Percentiles rank a stretch among this genome's conserved stretches.
phyloP scores from a whole-genome alignment of 2,113 vertebrate genomes.

The Istiophorus platypterus region DNA sequence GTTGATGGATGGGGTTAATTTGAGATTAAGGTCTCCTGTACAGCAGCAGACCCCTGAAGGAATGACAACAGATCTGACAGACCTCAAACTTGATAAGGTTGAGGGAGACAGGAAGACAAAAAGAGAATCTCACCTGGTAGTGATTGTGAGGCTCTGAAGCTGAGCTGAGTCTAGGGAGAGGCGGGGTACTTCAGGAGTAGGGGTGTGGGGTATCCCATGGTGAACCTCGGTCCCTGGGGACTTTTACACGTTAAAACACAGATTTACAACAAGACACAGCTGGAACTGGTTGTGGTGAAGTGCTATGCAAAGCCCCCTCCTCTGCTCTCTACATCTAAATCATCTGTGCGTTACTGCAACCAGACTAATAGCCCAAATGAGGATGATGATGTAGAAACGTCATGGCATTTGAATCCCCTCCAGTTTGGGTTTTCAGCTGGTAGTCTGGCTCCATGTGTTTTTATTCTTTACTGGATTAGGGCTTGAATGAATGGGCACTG shows the following conservation, averaged over 20 bases:
- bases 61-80: conserved; percentile 48
- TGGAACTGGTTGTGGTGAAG: conserved; percentile 61
- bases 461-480: conserved; percentile 29
- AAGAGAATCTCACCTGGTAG: conserved; percentile 55
- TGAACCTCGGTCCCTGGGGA: conserved; percentile 45
- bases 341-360: conserved; percentile 43
- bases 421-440: conserved; percentile 31
- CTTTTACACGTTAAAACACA: conserved; percentile 55
- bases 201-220: conserved; percentile 39
- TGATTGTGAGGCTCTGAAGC: conserved; percentile 55
- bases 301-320: conserved; percentile 9
- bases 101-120: neutral
- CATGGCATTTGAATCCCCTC: conserved; percentile 33
- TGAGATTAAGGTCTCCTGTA: conserved; percentile 54
- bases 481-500: conserved; percentile 20
- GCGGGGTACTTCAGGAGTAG: conserved; percentile 1
- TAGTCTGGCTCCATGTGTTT: conserved; percentile 36
- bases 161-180: conserved; percentile 20
- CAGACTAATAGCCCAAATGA: conserved; percentile 27
- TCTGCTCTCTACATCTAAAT: conserved; percentile 37
- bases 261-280: conserved; percentile 65
- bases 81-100: conserved; percentile 37
- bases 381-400: conserved; percentile 32
- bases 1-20: conserved; percentile 54
- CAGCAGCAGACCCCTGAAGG: conserved; percentile 29